Percentiles rank a stretch among this genome's conserved stretches.
phyloP scores from a whole-genome alignment of 2,113 vertebrate genomes.

The Cyphomyrus plagiostoma region DNA sequence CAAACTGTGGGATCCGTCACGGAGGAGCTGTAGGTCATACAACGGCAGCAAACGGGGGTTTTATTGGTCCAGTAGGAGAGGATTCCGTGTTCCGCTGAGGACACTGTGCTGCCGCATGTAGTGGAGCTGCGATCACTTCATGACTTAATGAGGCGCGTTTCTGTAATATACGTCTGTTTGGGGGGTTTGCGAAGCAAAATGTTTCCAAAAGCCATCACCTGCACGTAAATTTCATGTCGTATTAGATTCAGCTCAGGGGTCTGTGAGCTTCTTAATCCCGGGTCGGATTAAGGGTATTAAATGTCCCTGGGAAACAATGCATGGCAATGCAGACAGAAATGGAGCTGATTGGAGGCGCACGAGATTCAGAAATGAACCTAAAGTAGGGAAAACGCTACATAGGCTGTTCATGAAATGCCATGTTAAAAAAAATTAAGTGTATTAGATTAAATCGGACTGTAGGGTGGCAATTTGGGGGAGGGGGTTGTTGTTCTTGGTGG shows the following conservation, averaged over 20 bases:
- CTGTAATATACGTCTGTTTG: not conserved
- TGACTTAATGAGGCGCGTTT: not conserved
- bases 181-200: not conserved
- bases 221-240: not conserved
- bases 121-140: not conserved
- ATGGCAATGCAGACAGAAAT: not conserved
- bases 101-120: not conserved
- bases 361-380: not conserved
- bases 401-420: not conserved
- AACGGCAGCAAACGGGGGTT: not conserved
- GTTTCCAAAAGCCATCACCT: not conserved
- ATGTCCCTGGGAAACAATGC: not conserved
- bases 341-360: not conserved
- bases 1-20: not conserved
- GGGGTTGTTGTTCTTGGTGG: not conserved
- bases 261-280: not conserved
- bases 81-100: not conserved
- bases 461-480: not conserved
- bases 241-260: not conserved
- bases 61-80: not conserved
- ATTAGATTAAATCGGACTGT: not conserved
- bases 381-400: not conserved
- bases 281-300: not conserved
- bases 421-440: not conserved
- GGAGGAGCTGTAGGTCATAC: not conserved